phyloP scores from a whole-genome alignment of 2,888 invertebrate genomes.

The Chymomyza fuscimana region DNA sequence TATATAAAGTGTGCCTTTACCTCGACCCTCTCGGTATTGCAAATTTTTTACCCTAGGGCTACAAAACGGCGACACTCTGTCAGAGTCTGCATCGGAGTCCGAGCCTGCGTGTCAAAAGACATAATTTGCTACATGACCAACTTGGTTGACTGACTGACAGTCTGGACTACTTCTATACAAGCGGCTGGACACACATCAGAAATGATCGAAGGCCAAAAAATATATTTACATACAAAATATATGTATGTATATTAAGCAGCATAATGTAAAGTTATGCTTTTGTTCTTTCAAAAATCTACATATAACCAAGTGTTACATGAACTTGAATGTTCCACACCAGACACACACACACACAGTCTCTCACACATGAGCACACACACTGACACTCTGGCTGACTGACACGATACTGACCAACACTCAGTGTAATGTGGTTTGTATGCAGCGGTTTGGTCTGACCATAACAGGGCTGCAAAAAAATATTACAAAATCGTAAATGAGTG shows the following conservation, averaged over 20 bases:
- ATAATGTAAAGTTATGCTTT: constrained; percentile 25
- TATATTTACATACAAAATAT: not conserved
- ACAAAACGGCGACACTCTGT: constrained; percentile 15
- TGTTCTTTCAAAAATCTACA: constrained; percentile 47
- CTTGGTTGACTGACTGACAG: constrained; percentile 1
- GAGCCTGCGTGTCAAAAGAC: constrained; percentile 67
- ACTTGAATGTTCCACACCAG: constrained; percentile 51
- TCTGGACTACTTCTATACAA: too few relatives aligned
- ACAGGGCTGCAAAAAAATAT: not conserved
- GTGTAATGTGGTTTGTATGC: not conserved
- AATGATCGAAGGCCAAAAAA: constrained; percentile 54
- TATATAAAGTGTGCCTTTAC: constrained; percentile 53
- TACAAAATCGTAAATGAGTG: not conserved
- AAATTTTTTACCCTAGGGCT: constrained; percentile 39
- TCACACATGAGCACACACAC: not conserved
- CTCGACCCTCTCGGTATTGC: constrained; percentile 44
- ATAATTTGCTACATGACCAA: constrained; percentile 61
- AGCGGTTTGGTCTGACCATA: not conserved
- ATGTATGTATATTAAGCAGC: not conserved
- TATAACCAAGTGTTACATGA: constrained; percentile 56
- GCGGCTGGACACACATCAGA: constrained; percentile 6
- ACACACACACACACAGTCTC: constrained; percentile 12
- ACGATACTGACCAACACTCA: not conserved
- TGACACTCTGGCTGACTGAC: not conserved
- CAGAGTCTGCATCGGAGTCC: too few relatives aligned